Percentiles rank a stretch among this genome's conserved stretches.
Evolutionary conservation across 2,888 invertebrate genomes (phyloP).

Genomic region (Thymelicus lineola): DNA sequence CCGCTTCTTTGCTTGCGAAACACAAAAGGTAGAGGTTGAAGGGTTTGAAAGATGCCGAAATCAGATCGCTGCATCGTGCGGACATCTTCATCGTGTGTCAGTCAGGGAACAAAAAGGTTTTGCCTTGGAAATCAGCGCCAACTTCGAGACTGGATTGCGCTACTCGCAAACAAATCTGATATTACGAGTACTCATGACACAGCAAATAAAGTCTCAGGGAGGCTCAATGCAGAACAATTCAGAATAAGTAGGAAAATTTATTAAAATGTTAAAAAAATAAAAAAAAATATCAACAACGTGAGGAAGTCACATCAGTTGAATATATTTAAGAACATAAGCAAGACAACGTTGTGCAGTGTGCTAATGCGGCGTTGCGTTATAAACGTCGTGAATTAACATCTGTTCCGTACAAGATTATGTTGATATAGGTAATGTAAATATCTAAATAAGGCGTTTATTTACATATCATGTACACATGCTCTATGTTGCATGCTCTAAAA

Average conservation of each 20-base stretch:
- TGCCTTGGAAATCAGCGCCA: conserved; percentile 77
- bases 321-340: too few species aligned
- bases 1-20: conserved; percentile 44
- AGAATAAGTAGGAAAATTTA: not conserved
- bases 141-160: conserved; percentile 29
- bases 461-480: too few species aligned
- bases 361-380: too few species aligned
- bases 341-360: too few species aligned
- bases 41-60: conserved; percentile 77
- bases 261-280: too few species aligned
- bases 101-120: conserved; percentile 68
- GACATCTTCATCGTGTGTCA: conserved; percentile 74
- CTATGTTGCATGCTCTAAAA: too few species aligned
- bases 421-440: too few species aligned
- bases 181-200: conserved; percentile 40
- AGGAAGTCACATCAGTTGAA: too few species aligned
- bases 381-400: too few species aligned
- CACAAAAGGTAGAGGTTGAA: conserved; percentile 48
- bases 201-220: conserved; percentile 14
- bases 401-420: too few species aligned
- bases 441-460: too few species aligned
- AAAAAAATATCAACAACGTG: too few species aligned
- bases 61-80: conserved; percentile 65
- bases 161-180: conserved; percentile 56
- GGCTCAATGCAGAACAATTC: conserved; percentile 40